Base-by-base conservation (phyloP, 2,797 vertebrate genomes). In the Epinephelus coioides region DNA sequence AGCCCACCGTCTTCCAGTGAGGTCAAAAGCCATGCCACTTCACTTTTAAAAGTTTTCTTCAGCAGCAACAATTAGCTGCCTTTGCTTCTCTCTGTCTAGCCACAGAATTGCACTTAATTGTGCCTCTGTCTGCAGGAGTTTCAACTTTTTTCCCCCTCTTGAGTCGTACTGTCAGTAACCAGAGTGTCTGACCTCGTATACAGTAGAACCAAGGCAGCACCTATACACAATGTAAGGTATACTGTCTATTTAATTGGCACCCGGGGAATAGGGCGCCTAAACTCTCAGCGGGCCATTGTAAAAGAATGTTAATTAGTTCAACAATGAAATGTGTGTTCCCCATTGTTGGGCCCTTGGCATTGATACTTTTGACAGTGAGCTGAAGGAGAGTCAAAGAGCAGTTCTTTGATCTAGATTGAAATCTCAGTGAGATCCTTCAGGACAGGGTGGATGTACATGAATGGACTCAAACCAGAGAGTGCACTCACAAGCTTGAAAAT, bases 291-390 rank as follows among this genome's bases (percentile, higher is more conserved):
- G 91, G 90, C 82, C 77, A 65, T 85, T 71, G 81, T 88, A 82
- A 83, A 94, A 93, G 92, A 95, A 94, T 94, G 90, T 94, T 92
- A 92, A 94, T 94, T 93, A 93, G 91, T 87, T 85, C 64, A 84
- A 87, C 88, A 90, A 89, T 90, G 83, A 92, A 89, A 88, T 87
- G 82, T 90, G 84, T 85, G 87, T 88, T 88, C 78, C 74, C 77
- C 73, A 84, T 92, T 91, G 88, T 91, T 73, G 72, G 79, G 65
- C 77, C 73, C 74, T 79, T 86, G 83, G 88, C 73, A 90, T 85
- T 84, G 89, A 91, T 91, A 89, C 84, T 72, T 88, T 87, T 89
- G 88, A 94, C 90, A 87, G 78, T 76, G 77, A 82, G 75, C 76
- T 80, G 74, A 86, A 83, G 76, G 76, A 76, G 80, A 88, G 88